These are phyloP conservation scores for Camponotus pennsylvanicus DNA, from an alignment of 1,140 invertebrate genomes.

Conservation along the genomic window DNA sequence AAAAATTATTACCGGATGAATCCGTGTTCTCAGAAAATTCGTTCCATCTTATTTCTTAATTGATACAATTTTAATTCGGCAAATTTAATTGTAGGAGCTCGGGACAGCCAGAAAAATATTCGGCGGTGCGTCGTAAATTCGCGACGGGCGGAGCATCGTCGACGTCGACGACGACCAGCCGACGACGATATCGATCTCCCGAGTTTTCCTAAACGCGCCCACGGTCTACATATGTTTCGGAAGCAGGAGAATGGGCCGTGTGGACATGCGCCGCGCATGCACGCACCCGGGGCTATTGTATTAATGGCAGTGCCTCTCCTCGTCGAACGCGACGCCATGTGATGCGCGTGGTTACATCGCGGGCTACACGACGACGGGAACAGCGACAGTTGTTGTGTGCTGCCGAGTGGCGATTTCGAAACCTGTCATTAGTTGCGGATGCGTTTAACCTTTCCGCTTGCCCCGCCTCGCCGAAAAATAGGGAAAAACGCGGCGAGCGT, in stretches of 20 bases:
- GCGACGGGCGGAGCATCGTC: constrained; percentile 17
- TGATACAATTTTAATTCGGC: neutral
- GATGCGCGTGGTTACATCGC: constrained; percentile 62
- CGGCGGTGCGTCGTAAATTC: neutral
- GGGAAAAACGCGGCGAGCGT: neutral
- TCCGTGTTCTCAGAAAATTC: too few species aligned
- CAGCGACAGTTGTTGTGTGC: constrained; percentile 45
- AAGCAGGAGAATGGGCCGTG: constrained; percentile 71
- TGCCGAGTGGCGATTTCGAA: constrained; percentile 50
- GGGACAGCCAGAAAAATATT: too few species aligned
- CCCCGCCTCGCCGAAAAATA: constrained; percentile 41
- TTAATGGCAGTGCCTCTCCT: constrained; percentile 66
- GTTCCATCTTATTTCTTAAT: neutral
- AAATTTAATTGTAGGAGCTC: too few species aligned
- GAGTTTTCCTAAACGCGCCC: constrained; percentile 75
- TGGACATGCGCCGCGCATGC: constrained; percentile 73
- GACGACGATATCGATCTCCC: constrained; percentile 72
- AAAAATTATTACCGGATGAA: neutral
- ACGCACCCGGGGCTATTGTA: constrained; percentile 63
- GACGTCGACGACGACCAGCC: constrained; percentile 49
- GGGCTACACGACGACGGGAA: constrained; percentile 30
- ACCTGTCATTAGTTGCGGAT: constrained; percentile 61
- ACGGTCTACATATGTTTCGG: constrained; percentile 75
- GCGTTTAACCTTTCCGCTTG: constrained; percentile 50
- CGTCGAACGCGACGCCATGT: constrained; percentile 72